Conservation (phyloP, 2,888 invertebrate genomes). For the Apotomis capreana region DNA sequence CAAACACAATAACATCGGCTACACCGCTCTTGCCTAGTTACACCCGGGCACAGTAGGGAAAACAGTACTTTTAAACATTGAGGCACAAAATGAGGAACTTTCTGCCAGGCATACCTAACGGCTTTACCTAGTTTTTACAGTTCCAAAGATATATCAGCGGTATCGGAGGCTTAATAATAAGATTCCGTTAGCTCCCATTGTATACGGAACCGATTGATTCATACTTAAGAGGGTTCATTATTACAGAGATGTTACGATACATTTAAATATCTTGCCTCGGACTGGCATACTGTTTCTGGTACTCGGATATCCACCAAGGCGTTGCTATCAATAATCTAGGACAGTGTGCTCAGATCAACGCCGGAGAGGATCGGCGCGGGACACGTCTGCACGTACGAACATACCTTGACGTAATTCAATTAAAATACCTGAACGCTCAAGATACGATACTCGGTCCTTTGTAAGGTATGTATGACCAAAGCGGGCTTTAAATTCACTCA, state of each 20-base stretch:
- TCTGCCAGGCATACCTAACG: no score
- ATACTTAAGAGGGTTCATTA: no score
- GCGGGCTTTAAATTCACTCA: no score
- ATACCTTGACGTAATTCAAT: neutral
- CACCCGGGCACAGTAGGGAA: constrained; percentile 2
- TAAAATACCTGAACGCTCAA: neutral
- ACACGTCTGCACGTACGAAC: neutral
- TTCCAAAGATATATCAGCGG: no score
- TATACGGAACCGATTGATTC: no score
- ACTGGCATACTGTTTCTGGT: constrained; percentile 18
- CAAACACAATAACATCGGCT: constrained; percentile 36
- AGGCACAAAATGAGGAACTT: no score
- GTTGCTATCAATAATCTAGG: constrained; percentile 33
- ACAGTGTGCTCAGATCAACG: constrained; percentile 6
- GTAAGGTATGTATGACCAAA: no score
- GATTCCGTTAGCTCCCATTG: no score
- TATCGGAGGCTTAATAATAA: no score
- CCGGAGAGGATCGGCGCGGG: constrained; percentile 1
- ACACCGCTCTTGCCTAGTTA: constrained; percentile 16
- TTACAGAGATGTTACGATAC: no score
- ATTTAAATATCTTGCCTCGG: neutral
- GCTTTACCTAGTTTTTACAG: no score
- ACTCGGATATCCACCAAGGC: constrained; percentile 5
- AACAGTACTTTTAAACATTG: neutral
- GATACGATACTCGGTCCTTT: no score